Percentiles rank a stretch among this genome's conserved stretches.
Evolutionary conservation across 2,888 invertebrate genomes (phyloP).

Genomic region (Lepidochitona cinerea): DNA sequence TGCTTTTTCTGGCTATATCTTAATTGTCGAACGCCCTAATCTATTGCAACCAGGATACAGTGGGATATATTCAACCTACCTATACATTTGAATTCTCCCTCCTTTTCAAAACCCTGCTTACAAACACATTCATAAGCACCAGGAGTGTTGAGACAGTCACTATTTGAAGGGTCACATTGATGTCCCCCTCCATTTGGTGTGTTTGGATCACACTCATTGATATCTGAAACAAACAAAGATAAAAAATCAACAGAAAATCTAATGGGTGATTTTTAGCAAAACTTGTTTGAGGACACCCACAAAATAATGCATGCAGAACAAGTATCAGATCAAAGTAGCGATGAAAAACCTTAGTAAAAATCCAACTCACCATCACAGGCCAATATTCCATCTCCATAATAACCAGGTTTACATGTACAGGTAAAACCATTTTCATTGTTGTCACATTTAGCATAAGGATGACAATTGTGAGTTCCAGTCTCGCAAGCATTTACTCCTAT

Average conservation of each 20-base stretch:
- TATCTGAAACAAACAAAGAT: slow-evolving; percentile 18
- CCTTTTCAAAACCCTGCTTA: slow-evolving; percentile 16
- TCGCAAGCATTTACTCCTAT: slow-evolving; percentile 18
- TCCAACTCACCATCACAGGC: slow-evolving; percentile 13
- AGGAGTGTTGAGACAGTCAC: slow-evolving; percentile 24
- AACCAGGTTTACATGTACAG: slow-evolving; percentile 17
- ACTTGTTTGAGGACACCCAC: too few relatives aligned
- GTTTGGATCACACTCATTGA: slow-evolving; percentile 26
- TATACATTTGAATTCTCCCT: slow-evolving; percentile 13
- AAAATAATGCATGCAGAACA: too few relatives aligned
- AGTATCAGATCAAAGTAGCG: too few relatives aligned
- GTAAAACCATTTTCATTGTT: slow-evolving; percentile 11
- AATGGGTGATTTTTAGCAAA: too few relatives aligned
- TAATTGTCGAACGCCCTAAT: too few relatives aligned
- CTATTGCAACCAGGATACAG: not conserved
- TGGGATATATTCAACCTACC: not conserved
- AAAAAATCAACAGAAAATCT: not conserved
- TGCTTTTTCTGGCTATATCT: too few relatives aligned
- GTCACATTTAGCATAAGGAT: slow-evolving; percentile 12
- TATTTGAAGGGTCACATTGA: slow-evolving; percentile 17
- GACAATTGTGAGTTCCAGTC: slow-evolving; percentile 13
- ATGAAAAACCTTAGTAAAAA: too few relatives aligned
- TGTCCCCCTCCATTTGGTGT: slow-evolving; percentile 19
- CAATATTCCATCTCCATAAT: slow-evolving; percentile 15
- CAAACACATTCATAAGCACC: slow-evolving; percentile 25